Base-by-base conservation (phyloP, 2,113 vertebrate species). In the Gobio gobio region DNA sequence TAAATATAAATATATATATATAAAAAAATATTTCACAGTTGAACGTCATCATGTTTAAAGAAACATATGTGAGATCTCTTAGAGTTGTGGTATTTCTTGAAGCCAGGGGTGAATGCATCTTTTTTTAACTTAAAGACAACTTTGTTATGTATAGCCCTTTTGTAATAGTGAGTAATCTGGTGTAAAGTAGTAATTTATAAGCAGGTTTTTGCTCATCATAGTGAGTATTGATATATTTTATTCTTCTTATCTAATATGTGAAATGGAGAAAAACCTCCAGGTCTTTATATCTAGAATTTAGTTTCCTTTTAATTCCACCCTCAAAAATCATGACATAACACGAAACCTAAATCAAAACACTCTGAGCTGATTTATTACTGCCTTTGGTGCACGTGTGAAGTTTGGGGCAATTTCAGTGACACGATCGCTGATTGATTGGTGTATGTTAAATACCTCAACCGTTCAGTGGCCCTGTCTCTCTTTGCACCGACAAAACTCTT, bases 141-240 rank as follows among this genome's bases (percentile, higher is more conserved):
- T 94, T 93, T 90, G 92, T 91, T 90, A 88, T 95, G 93, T 95
- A 94, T 95, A 95, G 94, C 95, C 93, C 94, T 94, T 95, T 94
- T 94, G 94, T 94, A 94, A 94, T 95, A 95, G 95, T 95, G 94
- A 94, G 93, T 94, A 94, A 95, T 94, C 93, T 93, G 94, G 94
- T 95, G 94, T 95, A 94, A 95, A 94, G 93, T 95, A 95, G 94
- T 95, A 94, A 95, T 95, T 95, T 95, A 95, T 95, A 95, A 95
- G 94, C 94, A 92, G 93, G 93, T 94, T 94, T 93, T 95, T 91
- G 88, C 90, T 91, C 86, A 91, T 89, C 85, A 90, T 90, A 91
- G 88, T 89, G 81, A 85, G 88, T 91, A 89, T 90, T 87, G 87
- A 88, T 84, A 88, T 82, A 89, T 91, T 89, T 91, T 89, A 89